Base-by-base conservation (phyloP, 2,888 invertebrate genomes). In the Cephalotes varians region DNA sequence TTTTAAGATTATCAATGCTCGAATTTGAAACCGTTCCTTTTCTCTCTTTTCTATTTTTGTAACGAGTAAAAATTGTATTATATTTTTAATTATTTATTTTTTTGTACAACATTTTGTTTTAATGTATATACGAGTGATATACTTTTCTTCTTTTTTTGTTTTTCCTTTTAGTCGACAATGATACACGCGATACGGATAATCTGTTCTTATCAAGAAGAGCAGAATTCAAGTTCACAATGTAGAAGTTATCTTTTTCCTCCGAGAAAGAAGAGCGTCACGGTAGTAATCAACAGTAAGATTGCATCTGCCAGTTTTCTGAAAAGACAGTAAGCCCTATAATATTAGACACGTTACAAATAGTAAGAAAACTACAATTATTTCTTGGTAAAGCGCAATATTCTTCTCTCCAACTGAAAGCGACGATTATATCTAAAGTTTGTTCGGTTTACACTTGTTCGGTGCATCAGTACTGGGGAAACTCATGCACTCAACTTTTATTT, bases 241-340 rank as follows among this genome's bases (percentile, higher is more conserved):
- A 5, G 2, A 58, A 73, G n/a, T 73, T 58, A 58, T 58, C 40
- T 73, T 28, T 28, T 37, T 12, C n/a, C n/a, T 12, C 15, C 25
- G 9, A 18, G n/a, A 44, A 21, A 58, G n/a, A 73, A 44, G 9
- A 44, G 3, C 40, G n/a, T 56, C 25, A 25, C 40, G 18, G 37
- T 40, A n/a, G 18, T n/a, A 72, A 72, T 37, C 37, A 72, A 54
- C 15, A 58, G 10, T 44, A 25, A 21, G 58, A 73, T 37, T 72
- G 25, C 1, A 25, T 54, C 9, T 40, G 7, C 4, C n/a, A 58
- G 40, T 58, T 58, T 72, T 2, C 9, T 40, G 12, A 58, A 40
- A 58, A n/a, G n/a, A 28, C 7, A 40, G 34, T 10, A 18, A 12
- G 1, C 1, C 3, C 15, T 71, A 25, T 56, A 25, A 51, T 25